phyloP scores from a whole-genome alignment of 2,888 invertebrate genomes.

The Ennomos erosarius region DNA sequence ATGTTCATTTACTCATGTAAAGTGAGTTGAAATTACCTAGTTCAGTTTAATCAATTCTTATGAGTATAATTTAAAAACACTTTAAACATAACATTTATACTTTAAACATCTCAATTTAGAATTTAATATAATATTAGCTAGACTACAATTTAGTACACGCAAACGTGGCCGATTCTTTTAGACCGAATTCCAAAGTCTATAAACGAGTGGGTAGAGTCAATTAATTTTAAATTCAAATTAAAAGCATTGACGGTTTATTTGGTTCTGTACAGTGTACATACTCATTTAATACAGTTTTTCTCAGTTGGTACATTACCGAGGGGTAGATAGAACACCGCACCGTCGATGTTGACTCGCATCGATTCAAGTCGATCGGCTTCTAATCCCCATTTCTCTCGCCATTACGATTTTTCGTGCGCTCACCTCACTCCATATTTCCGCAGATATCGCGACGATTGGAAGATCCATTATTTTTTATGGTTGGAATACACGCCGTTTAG shows the following conservation, averaged over 20 bases:
- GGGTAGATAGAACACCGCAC: slow-evolving; percentile 20
- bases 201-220: no score
- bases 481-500: slow-evolving; percentile 79
- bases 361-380: slow-evolving; percentile 81
- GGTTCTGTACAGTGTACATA: no score
- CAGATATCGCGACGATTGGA: slow-evolving; percentile 83
- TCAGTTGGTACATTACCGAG: background rate
- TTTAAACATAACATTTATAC: no score
- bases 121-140: no score
- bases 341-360: slow-evolving; percentile 71
- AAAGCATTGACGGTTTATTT: no score
- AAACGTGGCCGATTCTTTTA: no score
- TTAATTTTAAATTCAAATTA: no score
- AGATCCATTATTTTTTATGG: slow-evolving; percentile 85
- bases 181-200: no score
- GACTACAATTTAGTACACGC: no score
- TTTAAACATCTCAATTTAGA: background rate
- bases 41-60: slow-evolving; percentile 5
- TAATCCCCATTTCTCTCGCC: slow-evolving; percentile 83
- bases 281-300: no score
- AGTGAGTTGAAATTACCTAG: slow-evolving; percentile 12
- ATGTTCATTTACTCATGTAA: slow-evolving; percentile 25
- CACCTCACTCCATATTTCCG: slow-evolving; percentile 83
- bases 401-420: slow-evolving; percentile 82
- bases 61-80: background rate